Percentiles rank a stretch among this genome's conserved stretches.
Conservation (phyloP, 2,888 invertebrate genomes). For the Trimorus sp. region DNA sequence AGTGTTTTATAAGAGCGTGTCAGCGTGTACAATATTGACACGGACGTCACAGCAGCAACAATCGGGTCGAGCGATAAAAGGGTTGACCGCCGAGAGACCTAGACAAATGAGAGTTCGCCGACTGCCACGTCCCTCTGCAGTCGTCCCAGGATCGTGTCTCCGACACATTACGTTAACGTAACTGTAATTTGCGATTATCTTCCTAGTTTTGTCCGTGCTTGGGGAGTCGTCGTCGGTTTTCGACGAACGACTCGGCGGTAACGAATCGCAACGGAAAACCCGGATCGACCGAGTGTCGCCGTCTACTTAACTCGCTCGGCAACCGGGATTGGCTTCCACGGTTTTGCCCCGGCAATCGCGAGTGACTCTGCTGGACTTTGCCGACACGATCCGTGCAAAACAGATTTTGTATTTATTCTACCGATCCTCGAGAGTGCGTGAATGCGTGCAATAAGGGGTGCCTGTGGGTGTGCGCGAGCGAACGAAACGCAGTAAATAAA, state of each 20-base stretch:
- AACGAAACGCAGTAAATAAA: conserved; percentile 25
- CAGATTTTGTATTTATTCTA: conserved; percentile 58
- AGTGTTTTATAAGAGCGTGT: conserved; percentile 68
- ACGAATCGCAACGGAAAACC: too few species aligned
- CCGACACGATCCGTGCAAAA: conserved; percentile 49
- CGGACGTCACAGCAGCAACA: conserved; percentile 71
- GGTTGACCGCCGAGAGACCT: conserved; percentile 70
- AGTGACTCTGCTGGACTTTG: conserved; percentile 28
- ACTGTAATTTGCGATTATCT: conserved; percentile 61
- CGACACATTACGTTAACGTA: conserved; percentile 57
- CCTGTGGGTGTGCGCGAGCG: conserved; percentile 20
- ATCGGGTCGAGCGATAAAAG: conserved; percentile 73
- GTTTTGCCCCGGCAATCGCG: conserved; percentile 58
- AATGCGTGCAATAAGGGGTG: conserved; percentile 49
- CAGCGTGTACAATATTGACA: conserved; percentile 73
- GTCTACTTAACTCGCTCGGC: conserved; percentile 71
- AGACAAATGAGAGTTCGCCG: conserved; percentile 66
- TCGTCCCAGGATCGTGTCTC: conserved; percentile 40
- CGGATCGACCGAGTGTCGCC: background rate
- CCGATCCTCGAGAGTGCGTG: conserved; percentile 35
- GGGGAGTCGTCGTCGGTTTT: conserved; percentile 71
- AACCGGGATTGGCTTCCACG: background rate
- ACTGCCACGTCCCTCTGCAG: conserved; percentile 63
- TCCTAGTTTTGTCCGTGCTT: conserved; percentile 70
- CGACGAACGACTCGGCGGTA: too few species aligned